phyloP scores from a whole-genome alignment of 1,140 invertebrate genomes.

The Lucilia cuprina region DNA sequence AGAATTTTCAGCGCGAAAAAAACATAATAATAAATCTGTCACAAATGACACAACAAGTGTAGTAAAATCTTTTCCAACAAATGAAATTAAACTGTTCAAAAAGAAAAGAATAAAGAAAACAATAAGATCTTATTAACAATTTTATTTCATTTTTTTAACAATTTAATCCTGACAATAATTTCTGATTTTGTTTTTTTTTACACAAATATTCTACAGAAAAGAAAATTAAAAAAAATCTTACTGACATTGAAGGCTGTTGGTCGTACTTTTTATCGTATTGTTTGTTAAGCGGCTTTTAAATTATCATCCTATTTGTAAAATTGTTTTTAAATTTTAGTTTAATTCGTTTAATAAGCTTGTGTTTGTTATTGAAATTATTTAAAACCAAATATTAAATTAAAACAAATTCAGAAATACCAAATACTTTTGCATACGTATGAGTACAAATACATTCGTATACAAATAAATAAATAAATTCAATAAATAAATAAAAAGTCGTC shows the following conservation, averaged over 20 bases:
- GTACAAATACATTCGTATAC: neutral
- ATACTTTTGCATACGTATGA: neutral
- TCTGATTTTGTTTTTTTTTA: neutral
- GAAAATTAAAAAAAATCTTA: too few relatives aligned
- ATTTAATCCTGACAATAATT: neutral
- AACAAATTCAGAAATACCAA: neutral
- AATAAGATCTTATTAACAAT: neutral
- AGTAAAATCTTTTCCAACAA: too few relatives aligned
- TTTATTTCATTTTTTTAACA: neutral
- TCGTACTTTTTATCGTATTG: neutral
- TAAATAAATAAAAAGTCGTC: neutral
- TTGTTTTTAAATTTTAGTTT: neutral
- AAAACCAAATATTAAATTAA: neutral
- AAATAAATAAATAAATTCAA: neutral
- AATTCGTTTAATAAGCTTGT: neutral
- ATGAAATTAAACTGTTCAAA: too few relatives aligned
- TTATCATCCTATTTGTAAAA: slow-evolving; percentile 7
- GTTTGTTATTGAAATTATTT: slow-evolving; percentile 2
- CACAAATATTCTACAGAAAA: neutral
- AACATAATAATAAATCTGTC: too few relatives aligned
- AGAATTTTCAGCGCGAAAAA: too few relatives aligned
- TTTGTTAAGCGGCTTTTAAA: neutral
- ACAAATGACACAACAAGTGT: too few relatives aligned
- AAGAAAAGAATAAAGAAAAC: neutral
- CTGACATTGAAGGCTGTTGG: too few relatives aligned